Percentiles rank a stretch among this genome's conserved stretches.
Conservation (phyloP, 2,888 invertebrate genomes). For the Eristalinus sepulchralis region DNA sequence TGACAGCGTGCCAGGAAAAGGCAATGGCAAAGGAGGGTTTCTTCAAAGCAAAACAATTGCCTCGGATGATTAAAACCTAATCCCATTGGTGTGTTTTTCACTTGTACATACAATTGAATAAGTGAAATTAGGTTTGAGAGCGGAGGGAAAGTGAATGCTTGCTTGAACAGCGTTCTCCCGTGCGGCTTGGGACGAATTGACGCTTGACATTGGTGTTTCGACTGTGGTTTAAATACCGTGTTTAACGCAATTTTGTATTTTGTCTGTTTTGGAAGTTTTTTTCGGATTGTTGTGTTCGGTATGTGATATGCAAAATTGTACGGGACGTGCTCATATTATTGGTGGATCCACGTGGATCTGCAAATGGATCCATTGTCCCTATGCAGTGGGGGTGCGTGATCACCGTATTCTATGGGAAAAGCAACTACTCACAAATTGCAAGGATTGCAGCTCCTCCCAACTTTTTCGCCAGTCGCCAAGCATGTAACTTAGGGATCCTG, state of each 20-base stretch:
- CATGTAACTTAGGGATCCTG: no score
- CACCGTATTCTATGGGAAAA: no score
- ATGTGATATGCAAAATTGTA: no score
- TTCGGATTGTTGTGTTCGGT: neutral
- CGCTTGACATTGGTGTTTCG: conserved; percentile 19
- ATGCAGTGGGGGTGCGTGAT: no score
- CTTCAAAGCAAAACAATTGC: conserved; percentile 52
- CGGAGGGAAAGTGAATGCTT: neutral
- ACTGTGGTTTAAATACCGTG: neutral
- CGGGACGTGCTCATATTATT: no score
- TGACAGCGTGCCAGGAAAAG: neutral
- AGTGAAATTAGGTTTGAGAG: conserved; percentile 16
- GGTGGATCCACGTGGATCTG: no score
- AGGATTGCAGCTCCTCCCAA: no score
- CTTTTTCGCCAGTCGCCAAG: no score
- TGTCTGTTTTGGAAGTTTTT: neutral
- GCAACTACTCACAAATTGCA: no score
- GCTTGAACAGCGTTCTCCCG: neutral
- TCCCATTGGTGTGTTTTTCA: conserved; percentile 45
- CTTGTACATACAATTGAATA: conserved; percentile 39
- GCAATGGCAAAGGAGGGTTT: neutral
- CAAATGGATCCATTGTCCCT: no score
- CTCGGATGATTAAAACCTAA: conserved; percentile 60
- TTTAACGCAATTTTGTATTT: neutral
- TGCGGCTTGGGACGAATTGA: neutral